Percentiles rank a stretch among this genome's conserved stretches.
Conservation (phyloP, 1,140 invertebrate species). For the Cyclina sinensis region DNA sequence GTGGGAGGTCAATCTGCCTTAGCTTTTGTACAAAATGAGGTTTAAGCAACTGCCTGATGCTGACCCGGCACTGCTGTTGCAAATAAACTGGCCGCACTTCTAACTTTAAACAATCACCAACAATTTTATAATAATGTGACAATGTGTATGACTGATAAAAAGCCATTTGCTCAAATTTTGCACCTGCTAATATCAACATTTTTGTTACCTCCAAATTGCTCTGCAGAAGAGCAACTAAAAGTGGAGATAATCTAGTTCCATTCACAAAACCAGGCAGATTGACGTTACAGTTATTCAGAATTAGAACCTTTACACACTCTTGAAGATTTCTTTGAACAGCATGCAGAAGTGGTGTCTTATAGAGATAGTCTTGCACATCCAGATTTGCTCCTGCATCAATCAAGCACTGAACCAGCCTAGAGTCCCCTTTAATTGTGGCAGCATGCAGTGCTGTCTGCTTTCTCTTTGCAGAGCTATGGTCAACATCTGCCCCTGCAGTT, state of each 20-base stretch:
- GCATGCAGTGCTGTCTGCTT: slow-evolving; percentile 76
- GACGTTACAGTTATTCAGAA: slow-evolving; percentile 74
- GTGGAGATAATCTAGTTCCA: slow-evolving; percentile 71
- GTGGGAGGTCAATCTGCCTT: slow-evolving; percentile 69
- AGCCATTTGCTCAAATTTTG: slow-evolving; percentile 69
- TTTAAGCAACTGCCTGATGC: slow-evolving; percentile 71
- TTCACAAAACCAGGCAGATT: slow-evolving; percentile 70
- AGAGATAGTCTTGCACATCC: slow-evolving; percentile 71
- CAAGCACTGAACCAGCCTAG: slow-evolving; percentile 41
- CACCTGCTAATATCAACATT: slow-evolving; percentile 75
- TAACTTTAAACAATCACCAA: slow-evolving; percentile 71
- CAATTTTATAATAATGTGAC: slow-evolving; percentile 70
- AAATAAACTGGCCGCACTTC: slow-evolving; percentile 74
- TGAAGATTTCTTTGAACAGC: slow-evolving; percentile 66
- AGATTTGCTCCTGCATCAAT: slow-evolving; percentile 67
- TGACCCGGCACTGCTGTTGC: slow-evolving; percentile 75
- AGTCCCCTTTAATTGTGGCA: slow-evolving; percentile 69
- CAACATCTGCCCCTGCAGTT: slow-evolving; percentile 65
- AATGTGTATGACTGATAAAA: slow-evolving; percentile 72
- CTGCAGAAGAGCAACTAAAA: slow-evolving; percentile 70
- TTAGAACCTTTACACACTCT: slow-evolving; percentile 62
- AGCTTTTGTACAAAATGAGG: slow-evolving; percentile 73
- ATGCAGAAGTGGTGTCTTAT: slow-evolving; percentile 73
- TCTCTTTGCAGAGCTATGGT: slow-evolving; percentile 68
- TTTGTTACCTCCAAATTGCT: slow-evolving; percentile 73